Conservation (phyloP, 1,140 invertebrate species). For the Bombus breviceps region DNA sequence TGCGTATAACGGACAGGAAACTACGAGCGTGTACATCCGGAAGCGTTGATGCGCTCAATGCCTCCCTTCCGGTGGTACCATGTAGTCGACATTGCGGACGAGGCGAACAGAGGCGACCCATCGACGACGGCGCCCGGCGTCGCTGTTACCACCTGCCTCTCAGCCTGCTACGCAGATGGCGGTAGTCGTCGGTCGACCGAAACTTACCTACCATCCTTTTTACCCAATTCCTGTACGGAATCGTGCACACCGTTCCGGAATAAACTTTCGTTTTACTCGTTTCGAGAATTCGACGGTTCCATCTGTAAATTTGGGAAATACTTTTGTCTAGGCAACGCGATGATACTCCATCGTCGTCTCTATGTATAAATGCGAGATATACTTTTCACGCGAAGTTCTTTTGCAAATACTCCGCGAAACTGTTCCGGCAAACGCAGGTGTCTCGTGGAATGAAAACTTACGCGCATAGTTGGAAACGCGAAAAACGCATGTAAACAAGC, state of each 20-base stretch:
- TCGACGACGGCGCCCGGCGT: constrained; percentile 29
- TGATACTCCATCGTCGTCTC: no score
- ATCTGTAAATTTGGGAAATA: no score
- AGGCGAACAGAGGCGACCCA: not conserved
- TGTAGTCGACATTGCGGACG: constrained; percentile 13
- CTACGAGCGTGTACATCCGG: constrained; percentile 62
- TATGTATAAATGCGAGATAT: not conserved
- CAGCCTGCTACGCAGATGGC: constrained; percentile 32
- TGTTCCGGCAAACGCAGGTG: not conserved
- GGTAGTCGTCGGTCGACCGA: constrained; percentile 28
- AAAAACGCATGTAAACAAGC: not conserved
- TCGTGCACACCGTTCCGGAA: no score
- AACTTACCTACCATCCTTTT: not conserved
- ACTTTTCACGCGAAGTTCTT: accelerated
- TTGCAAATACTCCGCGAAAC: accelerated
- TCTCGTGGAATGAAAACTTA: not conserved
- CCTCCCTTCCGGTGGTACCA: constrained; percentile 55
- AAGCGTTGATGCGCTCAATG: constrained; percentile 68
- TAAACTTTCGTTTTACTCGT: no score
- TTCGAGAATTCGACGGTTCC: no score
- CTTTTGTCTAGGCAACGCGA: accelerated
- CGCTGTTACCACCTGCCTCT: not conserved
- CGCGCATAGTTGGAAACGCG: accelerated
- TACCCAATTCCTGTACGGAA: not conserved
- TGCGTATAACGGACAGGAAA: constrained; percentile 63